Conservation (phyloP, 2,113 vertebrate genomes). For the Holacanthus passer region DNA sequence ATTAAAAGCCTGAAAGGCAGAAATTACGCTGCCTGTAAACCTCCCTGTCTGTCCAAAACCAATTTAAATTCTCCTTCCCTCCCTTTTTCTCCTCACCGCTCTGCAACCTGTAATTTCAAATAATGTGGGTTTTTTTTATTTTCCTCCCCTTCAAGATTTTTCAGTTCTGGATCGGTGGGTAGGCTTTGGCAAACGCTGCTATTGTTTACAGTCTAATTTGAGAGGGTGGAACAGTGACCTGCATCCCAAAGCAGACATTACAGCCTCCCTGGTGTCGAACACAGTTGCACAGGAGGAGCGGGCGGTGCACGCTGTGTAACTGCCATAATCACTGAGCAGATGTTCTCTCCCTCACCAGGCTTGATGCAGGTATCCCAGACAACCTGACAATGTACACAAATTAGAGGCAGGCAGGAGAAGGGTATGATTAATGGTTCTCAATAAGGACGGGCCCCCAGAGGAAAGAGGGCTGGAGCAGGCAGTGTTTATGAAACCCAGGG, state of each 20-base stretch:
- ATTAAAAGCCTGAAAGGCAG: slow-evolving; percentile 2
- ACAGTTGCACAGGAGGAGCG: slow-evolving; percentile 33
- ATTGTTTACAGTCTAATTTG: slow-evolving; percentile 59
- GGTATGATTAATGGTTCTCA: slow-evolving; percentile 78
- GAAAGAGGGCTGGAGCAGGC: slow-evolving; percentile 45
- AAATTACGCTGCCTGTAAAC: slow-evolving; percentile 16
- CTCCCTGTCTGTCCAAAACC: not conserved
- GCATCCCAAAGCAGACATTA: slow-evolving; percentile 57
- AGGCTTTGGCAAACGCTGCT: slow-evolving; percentile 8
- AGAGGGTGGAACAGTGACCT: slow-evolving; percentile 45
- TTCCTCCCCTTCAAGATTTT: not conserved
- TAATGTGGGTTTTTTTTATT: slow-evolving; percentile 1
- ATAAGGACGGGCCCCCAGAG: slow-evolving; percentile 72
- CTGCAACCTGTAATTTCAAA: slow-evolving; percentile 44
- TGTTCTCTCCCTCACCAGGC: slow-evolving; percentile 78
- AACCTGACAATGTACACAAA: slow-evolving; percentile 75
- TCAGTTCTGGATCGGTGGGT: slow-evolving; percentile 28
- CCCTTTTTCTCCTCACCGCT: not conserved
- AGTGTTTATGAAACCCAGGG: slow-evolving; percentile 51
- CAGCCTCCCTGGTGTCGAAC: slow-evolving; percentile 12
- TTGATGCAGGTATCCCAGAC: slow-evolving; percentile 71
- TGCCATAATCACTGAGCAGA: slow-evolving; percentile 71
- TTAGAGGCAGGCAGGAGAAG: slow-evolving; percentile 56
- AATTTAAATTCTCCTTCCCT: slow-evolving; percentile 4
- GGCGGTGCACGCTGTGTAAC: slow-evolving; percentile 27